These are phyloP conservation scores for Pterocles burchelli DNA, from an alignment of 2,113 vertebrate species.

Conservation along the genomic window DNA sequence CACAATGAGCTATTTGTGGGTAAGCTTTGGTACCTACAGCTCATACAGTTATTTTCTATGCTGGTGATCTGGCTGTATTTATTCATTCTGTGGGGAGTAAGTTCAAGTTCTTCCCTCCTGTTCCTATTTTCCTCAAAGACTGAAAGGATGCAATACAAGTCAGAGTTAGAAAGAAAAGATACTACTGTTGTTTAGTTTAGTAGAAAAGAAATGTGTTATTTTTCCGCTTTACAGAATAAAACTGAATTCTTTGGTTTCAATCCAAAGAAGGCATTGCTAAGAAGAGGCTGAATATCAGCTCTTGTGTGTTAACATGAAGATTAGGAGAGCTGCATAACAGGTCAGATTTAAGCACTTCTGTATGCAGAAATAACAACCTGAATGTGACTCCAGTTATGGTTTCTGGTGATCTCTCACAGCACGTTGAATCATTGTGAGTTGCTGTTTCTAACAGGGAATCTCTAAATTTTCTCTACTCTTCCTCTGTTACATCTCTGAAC, in stretches of 20 bases:
- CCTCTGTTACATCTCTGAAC: neutral
- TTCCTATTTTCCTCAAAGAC: neutral
- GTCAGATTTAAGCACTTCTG: neutral
- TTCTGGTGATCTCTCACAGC: slow-evolving; percentile 5
- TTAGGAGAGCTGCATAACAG: neutral
- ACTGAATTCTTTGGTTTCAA: neutral
- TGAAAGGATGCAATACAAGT: neutral
- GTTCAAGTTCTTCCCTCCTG: neutral
- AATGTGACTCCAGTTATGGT: neutral
- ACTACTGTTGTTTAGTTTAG: neutral
- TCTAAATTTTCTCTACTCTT: neutral
- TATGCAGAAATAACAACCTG: neutral
- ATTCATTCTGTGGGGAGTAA: neutral
- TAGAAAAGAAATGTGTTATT: neutral
- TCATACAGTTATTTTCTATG: neutral
- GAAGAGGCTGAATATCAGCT: neutral
- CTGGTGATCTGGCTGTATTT: neutral
- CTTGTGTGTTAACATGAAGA: neutral
- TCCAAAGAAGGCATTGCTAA: neutral
- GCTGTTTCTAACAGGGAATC: neutral
- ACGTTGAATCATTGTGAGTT: neutral
- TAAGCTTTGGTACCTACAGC: slow-evolving; percentile 4
- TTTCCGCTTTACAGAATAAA: neutral
- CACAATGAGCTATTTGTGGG: slow-evolving; percentile 25
- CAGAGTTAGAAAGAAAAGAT: neutral